Evolutionary conservation across 2,113 vertebrate species (phyloP), one percentile per base, ranked within the genome.

Genomic region (Excalfactoria chinensis): DNA sequence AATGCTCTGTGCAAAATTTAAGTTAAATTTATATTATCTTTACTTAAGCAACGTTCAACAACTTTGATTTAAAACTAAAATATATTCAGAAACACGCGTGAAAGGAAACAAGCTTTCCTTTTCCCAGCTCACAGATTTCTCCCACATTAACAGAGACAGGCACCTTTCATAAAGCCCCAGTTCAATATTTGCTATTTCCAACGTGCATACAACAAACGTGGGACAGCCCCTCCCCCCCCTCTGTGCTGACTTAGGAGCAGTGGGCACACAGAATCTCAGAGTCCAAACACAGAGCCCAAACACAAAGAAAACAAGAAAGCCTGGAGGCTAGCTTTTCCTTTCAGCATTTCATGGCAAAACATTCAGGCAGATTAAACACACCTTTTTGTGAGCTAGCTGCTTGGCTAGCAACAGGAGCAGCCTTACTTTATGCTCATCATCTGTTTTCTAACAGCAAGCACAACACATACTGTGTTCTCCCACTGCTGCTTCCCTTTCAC

Each of bases 191-290:
- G 51, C 26, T 49, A 78, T 32, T 78, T 67, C 22, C 70, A 79
- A 3, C 28, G 9, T 44, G 15, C 19, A 25, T 17, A 11, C 2
- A 79, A 71, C 32, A 64, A 30, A 70, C 26, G 4, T 6, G 20
- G 49, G 71, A 21, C 28, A n/a, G 4, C 1, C 2, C 8, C n/a
- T n/a, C n/a, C 7, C 2, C 8, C 3, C 13, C 6, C n/a, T 46
- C 28, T 21, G 1, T 2, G 35, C 13, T 37, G 53, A 14, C 32
- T 32, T 37, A 40, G 21, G n/a, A 80, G 40, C 83, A 66, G 58
- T 1, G 7, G 32, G 48, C 48, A 10, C 40, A 35, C 44, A 28
- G 6, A 28, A 75, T 28, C 35, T 53, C 58, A 78, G 3, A 48
- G 46, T 48, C 46, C 46, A 49, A 49, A 49, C 43, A 44, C 58